Evolutionary conservation across 2,113 vertebrate genomes (phyloP), one percentile per base, ranked within the genome.

Genomic region (Pundamilia nyererei): DNA sequence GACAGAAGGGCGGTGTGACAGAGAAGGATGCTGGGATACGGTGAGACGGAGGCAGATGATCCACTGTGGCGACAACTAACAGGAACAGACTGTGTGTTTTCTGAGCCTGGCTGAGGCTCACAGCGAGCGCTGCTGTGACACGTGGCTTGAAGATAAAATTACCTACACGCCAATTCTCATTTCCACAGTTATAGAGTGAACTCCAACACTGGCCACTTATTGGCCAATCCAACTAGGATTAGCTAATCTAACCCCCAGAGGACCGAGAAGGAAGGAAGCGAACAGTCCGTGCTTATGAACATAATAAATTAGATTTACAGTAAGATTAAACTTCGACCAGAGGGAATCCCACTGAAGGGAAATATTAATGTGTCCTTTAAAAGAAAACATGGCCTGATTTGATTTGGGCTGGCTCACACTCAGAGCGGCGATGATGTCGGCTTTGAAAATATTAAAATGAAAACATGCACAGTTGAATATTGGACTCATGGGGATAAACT

Each of bases 261-360:
- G 65, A 17, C 9, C 7, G 35, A 75, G 70, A n/a, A 77, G 70
- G 86, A 79, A 79, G 79, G 68, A 68, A 68, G 45, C 1, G 24
- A n/a, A 7, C 6, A 1, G 53, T 58, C 5, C 47, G 13, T 31
- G 19, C 9, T 84, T 40, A 72, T 79, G 51, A 60, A 17, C 6
- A 9, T 80, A 72, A 87, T 89, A 84, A 87, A 87, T 86, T 72
- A 89, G 49, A 86, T 89, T 79, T 58, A 58, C 35, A 83, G 55
- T 31, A 1, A 83, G 62, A 79, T 15, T 65, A 60, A 49, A 47
- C 62, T 7, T 2, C 3, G 42, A 72, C 29, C 79, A 21, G 31
- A 65, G 56, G 89, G 77, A 81, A 26, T 35, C 55, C 55, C 56
- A 21, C 81, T 9, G 77, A n/a, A 55, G 80, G 8, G 60, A 65